A percentile compares a stretch with the other conserved stretches of the same genome.
phyloP scores from a whole-genome alignment of 2,113 vertebrate species.

The Neodon shergylaensis region DNA sequence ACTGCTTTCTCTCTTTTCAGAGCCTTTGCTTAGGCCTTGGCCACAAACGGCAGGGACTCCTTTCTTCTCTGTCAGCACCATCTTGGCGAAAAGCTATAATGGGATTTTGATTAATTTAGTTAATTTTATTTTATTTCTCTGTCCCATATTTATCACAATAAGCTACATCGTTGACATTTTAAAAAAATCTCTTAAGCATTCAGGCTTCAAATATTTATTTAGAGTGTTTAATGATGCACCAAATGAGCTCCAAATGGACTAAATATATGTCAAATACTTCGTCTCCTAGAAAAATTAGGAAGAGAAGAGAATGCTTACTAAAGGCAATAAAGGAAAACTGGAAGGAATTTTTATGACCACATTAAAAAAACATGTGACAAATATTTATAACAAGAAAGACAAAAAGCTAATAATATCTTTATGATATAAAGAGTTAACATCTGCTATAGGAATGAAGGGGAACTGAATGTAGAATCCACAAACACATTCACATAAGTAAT shows the following conservation, averaged over 20 bases:
- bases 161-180: neutral
- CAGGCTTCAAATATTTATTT: neutral
- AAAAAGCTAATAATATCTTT: conserved; percentile 67
- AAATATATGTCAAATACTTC: conserved; percentile 51
- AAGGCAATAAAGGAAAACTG: conserved; percentile 38
- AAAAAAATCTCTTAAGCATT: neutral
- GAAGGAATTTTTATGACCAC: conserved; percentile 67
- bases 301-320: neutral
- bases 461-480: conserved; percentile 38
- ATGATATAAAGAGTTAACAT: conserved; percentile 71
- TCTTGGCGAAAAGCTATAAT: neutral
- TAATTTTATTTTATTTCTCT: neutral
- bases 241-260: conserved; percentile 57
- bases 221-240: conserved; percentile 18
- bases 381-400: conserved; percentile 59
- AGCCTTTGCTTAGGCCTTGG: neutral
- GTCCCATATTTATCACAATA: neutral
- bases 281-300: conserved; percentile 52
- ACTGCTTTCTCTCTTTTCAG: no score
- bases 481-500: conserved; percentile 41
- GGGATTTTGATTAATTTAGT: neutral
- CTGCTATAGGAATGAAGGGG: conserved; percentile 53
- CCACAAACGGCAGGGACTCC: neutral
- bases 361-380: conserved; percentile 57
- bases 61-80: no score